phyloP scores from a whole-genome alignment of 2,797 vertebrate species.

The Eulemur albifrons region DNA sequence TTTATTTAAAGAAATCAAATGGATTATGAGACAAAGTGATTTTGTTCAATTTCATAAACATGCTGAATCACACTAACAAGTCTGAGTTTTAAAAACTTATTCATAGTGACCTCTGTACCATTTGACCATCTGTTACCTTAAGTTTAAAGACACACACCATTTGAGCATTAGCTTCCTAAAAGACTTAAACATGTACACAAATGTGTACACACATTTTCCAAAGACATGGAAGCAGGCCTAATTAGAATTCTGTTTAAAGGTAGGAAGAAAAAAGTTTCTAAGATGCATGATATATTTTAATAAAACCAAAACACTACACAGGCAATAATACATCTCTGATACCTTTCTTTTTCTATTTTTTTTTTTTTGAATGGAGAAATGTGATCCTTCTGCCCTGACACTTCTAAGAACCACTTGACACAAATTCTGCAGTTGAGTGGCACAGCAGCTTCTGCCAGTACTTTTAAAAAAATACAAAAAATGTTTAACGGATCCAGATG shows the following conservation, averaged over 20 bases:
- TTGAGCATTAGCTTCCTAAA: neutral
- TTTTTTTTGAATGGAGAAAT: neutral
- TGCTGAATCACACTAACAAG: neutral
- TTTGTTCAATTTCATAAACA: neutral
- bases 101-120: neutral
- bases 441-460: neutral
- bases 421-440: neutral
- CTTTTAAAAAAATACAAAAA: neutral
- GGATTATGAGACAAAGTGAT: neutral
- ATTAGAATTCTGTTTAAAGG: neutral
- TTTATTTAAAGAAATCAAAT: neutral
- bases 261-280: neutral
- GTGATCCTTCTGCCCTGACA: neutral
- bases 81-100: neutral
- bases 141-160: neutral
- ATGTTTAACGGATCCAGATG: too few relatives aligned
- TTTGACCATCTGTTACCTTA: neutral
- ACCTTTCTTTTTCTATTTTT: neutral
- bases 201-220: neutral
- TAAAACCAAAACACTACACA: neutral
- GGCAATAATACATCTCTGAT: neutral
- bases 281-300: neutral
- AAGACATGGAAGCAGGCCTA: neutral
- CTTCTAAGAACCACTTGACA: neutral
- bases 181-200: neutral